A percentile compares a stretch with the other conserved stretches of the same genome.
Evolutionary conservation across 2,113 vertebrate species (phyloP).

Genomic region (Campylomormyrus tamandua): DNA sequence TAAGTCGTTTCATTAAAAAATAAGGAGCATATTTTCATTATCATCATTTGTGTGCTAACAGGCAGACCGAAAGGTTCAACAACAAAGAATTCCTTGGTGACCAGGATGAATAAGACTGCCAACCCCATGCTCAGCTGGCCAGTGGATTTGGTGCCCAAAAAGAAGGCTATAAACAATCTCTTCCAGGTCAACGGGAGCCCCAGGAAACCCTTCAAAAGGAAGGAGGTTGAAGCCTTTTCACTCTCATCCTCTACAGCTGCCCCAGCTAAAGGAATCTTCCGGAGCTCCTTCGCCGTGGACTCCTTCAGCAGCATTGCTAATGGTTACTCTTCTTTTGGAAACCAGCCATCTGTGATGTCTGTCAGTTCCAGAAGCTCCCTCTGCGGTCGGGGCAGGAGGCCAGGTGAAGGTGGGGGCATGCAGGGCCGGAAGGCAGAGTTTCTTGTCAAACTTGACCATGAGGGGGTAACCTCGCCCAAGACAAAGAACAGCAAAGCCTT

Average conservation of each 20-base stretch:
- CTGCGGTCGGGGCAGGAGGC: constrained; percentile 62
- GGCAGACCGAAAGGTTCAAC: constrained; percentile 68
- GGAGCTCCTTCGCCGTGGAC: constrained; percentile 82
- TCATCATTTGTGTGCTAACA: constrained; percentile 32
- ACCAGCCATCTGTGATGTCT: constrained; percentile 26
- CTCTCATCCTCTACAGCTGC: constrained; percentile 50
- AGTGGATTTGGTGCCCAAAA: constrained; percentile 62
- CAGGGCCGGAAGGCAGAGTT: constrained; percentile 64
- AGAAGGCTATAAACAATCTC: constrained; percentile 69
- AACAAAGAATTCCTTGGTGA: constrained; percentile 58
- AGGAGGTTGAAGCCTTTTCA: constrained; percentile 63
- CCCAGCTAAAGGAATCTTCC: constrained; percentile 71
- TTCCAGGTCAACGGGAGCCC: constrained; percentile 77
- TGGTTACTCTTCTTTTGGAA: constrained; percentile 73
- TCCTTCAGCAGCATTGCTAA: constrained; percentile 93
- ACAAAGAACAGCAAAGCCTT: constrained; percentile 88
- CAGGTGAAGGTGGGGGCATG: constrained; percentile 57
- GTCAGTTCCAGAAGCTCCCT: constrained; percentile 40
- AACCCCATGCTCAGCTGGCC: constrained; percentile 75
- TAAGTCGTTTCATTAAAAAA: not conserved
- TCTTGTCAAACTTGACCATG: constrained; percentile 92
- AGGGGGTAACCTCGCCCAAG: constrained; percentile 93
- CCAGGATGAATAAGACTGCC: constrained; percentile 60
- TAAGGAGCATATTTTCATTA: not conserved
- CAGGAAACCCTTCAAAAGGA: constrained; percentile 67